Evolutionary conservation across 2,888 invertebrate genomes (phyloP), one percentile per base, ranked within the genome.

Genomic region (Asteroscopus sphinx): DNA sequence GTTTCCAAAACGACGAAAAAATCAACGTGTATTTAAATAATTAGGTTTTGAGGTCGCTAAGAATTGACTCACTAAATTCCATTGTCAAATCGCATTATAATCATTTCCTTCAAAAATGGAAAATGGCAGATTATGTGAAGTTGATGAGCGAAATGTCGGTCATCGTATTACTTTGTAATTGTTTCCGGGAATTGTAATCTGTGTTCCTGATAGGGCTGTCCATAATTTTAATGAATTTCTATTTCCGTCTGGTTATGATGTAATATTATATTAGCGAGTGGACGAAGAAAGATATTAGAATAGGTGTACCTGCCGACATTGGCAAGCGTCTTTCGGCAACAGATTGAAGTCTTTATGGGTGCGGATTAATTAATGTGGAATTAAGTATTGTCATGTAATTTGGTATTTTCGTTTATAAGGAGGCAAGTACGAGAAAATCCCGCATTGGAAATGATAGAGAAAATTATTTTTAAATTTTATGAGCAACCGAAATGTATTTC

Each of bases 181-280:
- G 52, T 69, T 71, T 69, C 60, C 48, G 11, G 16, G 52, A 47
- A 69, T 39, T 40, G 40, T 52, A 44, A 73, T 62, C 54, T 46
- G 33, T 21, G 12, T 28, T 26, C 8, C 17, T 16, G 16, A n/a
- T 33, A 59, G 64, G 64, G 68, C 30, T 67, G 52, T 39, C 44
- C 28, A 15, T 0, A 32, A 44, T 17, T 17, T 0, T 13, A 25
- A 44, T 48, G 37, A 28, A 8, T 30, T 40, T 32, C 11, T 36
- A 36, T 46, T 54, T 36, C 9, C 0, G 7, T 15, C 3, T 33
- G n/a, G 2, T n/a, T 25, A n/a, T 39, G 26, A 33, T 5, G 11
- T 6, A 13, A 5, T 40, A 25, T 35, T 0, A 13, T 28, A 21
- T 1, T 0, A 15, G 15, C 21, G 2, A 21, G 6, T 21, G n/a